phyloP scores from a whole-genome alignment of 2,797 vertebrate genomes.

The Phalanger gymnotis region DNA sequence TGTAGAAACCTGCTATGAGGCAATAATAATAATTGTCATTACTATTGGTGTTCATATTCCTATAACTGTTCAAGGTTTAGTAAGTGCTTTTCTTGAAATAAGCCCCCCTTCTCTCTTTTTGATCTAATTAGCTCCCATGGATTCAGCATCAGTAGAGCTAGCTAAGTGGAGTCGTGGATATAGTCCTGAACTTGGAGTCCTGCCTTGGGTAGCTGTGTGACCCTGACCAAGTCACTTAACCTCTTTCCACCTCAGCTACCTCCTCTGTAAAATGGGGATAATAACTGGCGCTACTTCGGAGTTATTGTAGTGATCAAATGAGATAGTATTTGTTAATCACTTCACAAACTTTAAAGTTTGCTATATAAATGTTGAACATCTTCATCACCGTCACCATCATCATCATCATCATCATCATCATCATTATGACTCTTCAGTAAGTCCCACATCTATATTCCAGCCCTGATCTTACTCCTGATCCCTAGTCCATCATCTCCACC shows the following conservation, averaged over 20 bases:
- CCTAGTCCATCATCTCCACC: background rate
- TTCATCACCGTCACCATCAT: too few relatives aligned
- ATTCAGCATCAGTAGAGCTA: background rate
- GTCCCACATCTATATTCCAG: background rate
- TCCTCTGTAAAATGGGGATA: background rate
- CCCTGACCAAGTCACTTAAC: background rate
- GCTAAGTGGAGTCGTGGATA: background rate
- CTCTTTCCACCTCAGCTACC: background rate
- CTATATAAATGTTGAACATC: background rate
- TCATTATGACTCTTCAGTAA: background rate
- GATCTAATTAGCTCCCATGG: background rate
- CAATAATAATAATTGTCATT: background rate
- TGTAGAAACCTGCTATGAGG: background rate
- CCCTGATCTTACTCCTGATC: background rate
- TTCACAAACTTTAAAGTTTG: background rate
- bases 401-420: background rate
- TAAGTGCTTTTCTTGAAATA: background rate
- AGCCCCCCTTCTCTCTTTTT: background rate
- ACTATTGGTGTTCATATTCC: background rate
- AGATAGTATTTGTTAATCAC: background rate
- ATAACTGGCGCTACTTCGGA: background rate
- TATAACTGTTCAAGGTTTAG: background rate
- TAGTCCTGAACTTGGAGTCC: background rate
- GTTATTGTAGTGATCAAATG: background rate
- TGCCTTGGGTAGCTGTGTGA: background rate